Base-by-base conservation (phyloP, 2,113 vertebrate species). In the Lampris megalopsis region DNA sequence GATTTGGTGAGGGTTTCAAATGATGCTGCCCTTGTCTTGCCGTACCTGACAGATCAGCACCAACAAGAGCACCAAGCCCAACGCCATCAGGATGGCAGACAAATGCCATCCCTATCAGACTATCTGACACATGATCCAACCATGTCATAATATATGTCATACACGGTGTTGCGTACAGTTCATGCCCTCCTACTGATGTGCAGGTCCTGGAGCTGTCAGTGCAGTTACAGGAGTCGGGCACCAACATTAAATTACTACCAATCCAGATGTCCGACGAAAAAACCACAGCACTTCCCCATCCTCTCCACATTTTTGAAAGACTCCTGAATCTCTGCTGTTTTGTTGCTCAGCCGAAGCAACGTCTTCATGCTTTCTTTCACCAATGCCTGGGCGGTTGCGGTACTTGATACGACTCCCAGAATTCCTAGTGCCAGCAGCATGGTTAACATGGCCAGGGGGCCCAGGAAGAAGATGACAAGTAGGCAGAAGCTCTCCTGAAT, bases 401-500 rank as follows among this genome's bases (percentile, higher is more conserved):
- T 62, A 38, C 76, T 82, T 1, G 79, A 38, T 2, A 77, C 1
- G 9, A 35, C 70, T 59, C 73, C 80, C 59, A 82, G 0, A 0
- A 0, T 5, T 11, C 70, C 73, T 35, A 59, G 41, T 0, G 49
- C 66, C 24, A 70, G 2, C 63, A 78, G 2, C 35, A 78, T 7
- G 71, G 80, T 1, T 24, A 80, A 57, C 60, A 73, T 36, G 0
- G 0, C 3, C 8, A 73, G 7, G 8, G 85, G 57, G n/a, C 71
- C 71, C 47, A 43, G 4, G 56, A 83, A 72, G 61, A 82, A 80
- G 6, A 69, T 6, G 3, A 4, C 36, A 57, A 87, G 82, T 48
- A 59, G 37, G 65, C 70, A 77, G 37, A 38, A 24, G 61, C 0
- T 71, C 66, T 80, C 43, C 9, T 2, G 2, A 11, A 57, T 6